Evolutionary conservation across 2,113 vertebrate genomes (phyloP).

Genomic region (Halcyon senegalensis): DNA sequence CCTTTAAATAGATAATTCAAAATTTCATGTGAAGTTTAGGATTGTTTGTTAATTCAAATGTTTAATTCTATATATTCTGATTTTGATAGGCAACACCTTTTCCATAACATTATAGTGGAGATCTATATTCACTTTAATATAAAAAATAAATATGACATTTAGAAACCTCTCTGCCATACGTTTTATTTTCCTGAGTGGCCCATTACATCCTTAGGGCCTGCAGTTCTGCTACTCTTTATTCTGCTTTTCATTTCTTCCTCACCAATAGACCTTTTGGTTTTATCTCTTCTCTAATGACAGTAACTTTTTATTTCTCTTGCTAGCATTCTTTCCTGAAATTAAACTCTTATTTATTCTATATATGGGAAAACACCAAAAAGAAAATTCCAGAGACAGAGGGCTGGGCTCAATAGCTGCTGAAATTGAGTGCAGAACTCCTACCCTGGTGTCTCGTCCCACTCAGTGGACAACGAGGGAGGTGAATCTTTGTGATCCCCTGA

Average conservation of each 20-base stretch:
- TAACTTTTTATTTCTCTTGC: not conserved
- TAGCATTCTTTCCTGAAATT: not conserved
- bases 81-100: not conserved
- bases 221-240: not conserved
- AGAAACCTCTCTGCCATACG: not conserved
- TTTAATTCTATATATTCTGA: not conserved
- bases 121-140: not conserved
- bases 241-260: not conserved
- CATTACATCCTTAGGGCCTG: not conserved
- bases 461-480: no score
- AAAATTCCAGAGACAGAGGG: not conserved
- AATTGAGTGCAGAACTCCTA: not conserved
- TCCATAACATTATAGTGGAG: not conserved
- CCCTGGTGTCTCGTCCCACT: not conserved
- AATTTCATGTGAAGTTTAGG: not conserved
- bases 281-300: not conserved
- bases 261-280: not conserved
- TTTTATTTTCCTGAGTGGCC: not conserved
- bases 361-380: not conserved
- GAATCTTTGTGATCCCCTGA: no score
- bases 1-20: not conserved
- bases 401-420: not conserved
- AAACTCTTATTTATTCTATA: not conserved
- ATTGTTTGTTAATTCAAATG: not conserved
- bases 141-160: not conserved